Percentiles rank a stretch among this genome's conserved stretches.
Conservation (phyloP, 2,113 vertebrate genomes). For the Seriola aureovittata region DNA sequence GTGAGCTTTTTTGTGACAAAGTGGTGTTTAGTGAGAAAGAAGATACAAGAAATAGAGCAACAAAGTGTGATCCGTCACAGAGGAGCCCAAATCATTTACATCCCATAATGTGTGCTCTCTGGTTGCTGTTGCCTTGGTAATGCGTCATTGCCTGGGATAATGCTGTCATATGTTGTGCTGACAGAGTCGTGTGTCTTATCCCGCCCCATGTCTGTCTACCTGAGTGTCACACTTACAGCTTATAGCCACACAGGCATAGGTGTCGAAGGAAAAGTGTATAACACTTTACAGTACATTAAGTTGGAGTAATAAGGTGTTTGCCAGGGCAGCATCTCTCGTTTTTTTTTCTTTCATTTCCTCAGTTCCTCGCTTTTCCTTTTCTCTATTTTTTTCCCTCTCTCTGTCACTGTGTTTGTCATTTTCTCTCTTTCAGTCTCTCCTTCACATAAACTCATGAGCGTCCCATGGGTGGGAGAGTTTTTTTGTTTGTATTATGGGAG, state of each 20-base stretch:
- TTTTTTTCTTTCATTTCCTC: conserved; percentile 28
- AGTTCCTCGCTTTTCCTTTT: conserved; percentile 12
- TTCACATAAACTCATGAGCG: conserved; percentile 8
- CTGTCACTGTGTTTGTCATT: conserved; percentile 24
- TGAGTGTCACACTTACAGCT: conserved; percentile 70
- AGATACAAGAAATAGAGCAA: conserved; percentile 39
- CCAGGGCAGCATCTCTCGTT: conserved; percentile 35
- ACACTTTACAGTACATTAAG: conserved; percentile 77
- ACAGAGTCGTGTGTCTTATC: conserved; percentile 72
- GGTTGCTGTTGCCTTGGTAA: conserved; percentile 52
- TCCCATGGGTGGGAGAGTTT: not conserved
- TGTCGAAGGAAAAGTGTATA: conserved; percentile 39
- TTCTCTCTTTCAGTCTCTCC: conserved; percentile 13
- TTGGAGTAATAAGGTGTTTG: conserved; percentile 61
- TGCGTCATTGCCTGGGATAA: conserved; percentile 77
- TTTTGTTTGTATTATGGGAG: not conserved
- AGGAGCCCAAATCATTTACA: conserved; percentile 59
- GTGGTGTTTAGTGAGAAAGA: conserved; percentile 18
- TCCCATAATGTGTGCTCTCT: conserved; percentile 53
- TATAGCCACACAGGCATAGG: conserved; percentile 40
- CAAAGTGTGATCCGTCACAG: conserved; percentile 55
- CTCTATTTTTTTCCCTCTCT: conserved; percentile 15
- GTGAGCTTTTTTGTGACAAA: conserved; percentile 27
- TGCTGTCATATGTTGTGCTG: conserved; percentile 79
- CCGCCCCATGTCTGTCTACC: conserved; percentile 53